These are phyloP conservation scores for Plusia festucae DNA, from an alignment of 2,888 invertebrate species.

Conservation along the genomic window DNA sequence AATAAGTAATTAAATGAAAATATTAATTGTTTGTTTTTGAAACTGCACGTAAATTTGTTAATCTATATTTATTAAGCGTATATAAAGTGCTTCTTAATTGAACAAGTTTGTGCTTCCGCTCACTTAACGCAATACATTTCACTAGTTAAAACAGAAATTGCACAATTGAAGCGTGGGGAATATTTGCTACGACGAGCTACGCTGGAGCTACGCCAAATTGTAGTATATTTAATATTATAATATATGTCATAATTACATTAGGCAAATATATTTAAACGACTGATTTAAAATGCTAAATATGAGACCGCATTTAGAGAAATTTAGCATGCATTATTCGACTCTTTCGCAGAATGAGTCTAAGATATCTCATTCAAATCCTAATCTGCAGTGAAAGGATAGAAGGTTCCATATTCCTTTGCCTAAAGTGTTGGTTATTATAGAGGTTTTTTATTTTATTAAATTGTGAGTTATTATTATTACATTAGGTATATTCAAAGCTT, in stretches of 20 bases:
- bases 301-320: slow-evolving; percentile 11
- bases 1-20: too few species aligned
- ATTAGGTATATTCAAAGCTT: neutral
- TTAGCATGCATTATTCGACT: slow-evolving; percentile 16
- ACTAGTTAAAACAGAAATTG: slow-evolving; percentile 52
- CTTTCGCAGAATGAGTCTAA: slow-evolving; percentile 14
- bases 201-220: slow-evolving; percentile 75
- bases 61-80: neutral
- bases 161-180: slow-evolving; percentile 54
- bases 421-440: too few species aligned
- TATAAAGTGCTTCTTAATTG: slow-evolving; percentile 25
- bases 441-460: slow-evolving; percentile 18
- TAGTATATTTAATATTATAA: slow-evolving; percentile 61
- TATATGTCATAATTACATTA: slow-evolving; percentile 62
- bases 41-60: neutral
- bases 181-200: slow-evolving; percentile 54
- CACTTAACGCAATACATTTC: slow-evolving; percentile 44
- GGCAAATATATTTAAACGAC: slow-evolving; percentile 55
- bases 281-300: slow-evolving; percentile 28
- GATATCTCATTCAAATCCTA: too few species aligned
- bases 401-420: slow-evolving; percentile 21
- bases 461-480: neutral
- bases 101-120: slow-evolving; percentile 27
- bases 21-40: too few species aligned
- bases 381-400: slow-evolving; percentile 28